Evolutionary conservation across 2,113 vertebrate species (phyloP), one percentile per base, ranked within the genome.

Genomic region (Hipposideros armiger): DNA sequence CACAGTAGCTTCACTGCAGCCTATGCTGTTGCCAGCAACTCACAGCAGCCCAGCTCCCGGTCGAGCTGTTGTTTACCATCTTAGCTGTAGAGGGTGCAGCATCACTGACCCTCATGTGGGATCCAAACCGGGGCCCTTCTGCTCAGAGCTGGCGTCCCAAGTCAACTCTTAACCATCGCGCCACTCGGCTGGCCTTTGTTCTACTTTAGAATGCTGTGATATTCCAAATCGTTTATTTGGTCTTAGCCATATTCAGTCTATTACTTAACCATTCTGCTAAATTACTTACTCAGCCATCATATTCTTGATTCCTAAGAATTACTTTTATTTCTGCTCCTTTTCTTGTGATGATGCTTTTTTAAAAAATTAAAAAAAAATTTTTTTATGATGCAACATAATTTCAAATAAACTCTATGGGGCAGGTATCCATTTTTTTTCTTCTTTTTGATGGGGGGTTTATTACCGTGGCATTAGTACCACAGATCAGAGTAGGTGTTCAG

Each of bases 291-390:
- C 36, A 56, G 7, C 7, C 47, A 72, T 78, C 4, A 15, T 72
- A 64, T 20, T 77, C 47, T 83, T 30, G 4, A 62, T 84, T 70
- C 40, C n/a, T 82, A 92, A 83, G 36, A 45, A n/a, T 40, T 20
- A 58, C 11, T 80, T 86, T 67, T 90, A 17, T 93, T 42, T 80
- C 78, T 76, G 40, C n/a, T 89, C 30, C 42, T 84, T 89, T 95
- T 89, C n/a, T 69, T 87, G 50, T 81, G 40, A 74, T 17, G 40
- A 14, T 67, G 14, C 28, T 45, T 66, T 66, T 66, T 47, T 74
- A 36, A 36, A 36, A 36, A 36, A 36, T 36, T 36, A 36, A 36
- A 36, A 56, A 36, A 56, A 56, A 56, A 56, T 47, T 47, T 50
- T 86, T 66, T 24, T 15, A 20, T 32, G 45, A 47, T 40, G 40